These are phyloP conservation scores for Eurypyga helias DNA, from an alignment of 2,113 vertebrate genomes.

Conservation along the genomic window DNA sequence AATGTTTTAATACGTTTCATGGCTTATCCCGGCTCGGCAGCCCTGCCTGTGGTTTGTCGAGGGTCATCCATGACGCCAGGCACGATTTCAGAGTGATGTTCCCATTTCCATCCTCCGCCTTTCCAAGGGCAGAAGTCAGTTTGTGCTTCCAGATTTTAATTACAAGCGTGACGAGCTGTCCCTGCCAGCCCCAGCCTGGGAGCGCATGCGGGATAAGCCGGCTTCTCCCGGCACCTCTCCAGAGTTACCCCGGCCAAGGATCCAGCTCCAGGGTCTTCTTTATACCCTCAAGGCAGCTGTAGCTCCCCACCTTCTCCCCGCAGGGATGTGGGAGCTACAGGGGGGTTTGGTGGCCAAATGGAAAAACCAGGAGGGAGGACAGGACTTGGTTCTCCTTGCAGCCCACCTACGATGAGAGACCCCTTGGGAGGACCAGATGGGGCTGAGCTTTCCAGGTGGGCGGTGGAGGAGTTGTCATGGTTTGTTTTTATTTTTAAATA, in stretches of 20 bases:
- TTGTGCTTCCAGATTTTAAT: conserved; percentile 3
- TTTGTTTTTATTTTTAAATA: not conserved
- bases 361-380: not conserved
- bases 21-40: not conserved
- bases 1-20: conserved; percentile 44
- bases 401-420: not conserved
- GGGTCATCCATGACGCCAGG: not conserved
- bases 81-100: fast-evolving
- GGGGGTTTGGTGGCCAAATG: not conserved
- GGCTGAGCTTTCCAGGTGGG: not conserved
- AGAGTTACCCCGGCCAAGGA: not conserved
- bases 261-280: not conserved
- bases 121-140: not conserved
- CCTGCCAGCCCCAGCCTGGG: not conserved
- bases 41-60: not conserved
- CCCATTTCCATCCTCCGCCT: not conserved
- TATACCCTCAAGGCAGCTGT: not conserved
- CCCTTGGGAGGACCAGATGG: not conserved
- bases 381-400: not conserved
- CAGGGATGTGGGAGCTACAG: not conserved
- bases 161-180: not conserved
- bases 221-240: not conserved
- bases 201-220: fast-evolving
- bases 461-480: not conserved
- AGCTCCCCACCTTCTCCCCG: not conserved